Base-by-base conservation (phyloP, 2,888 invertebrate genomes). In the Zelleria hepariella region DNA sequence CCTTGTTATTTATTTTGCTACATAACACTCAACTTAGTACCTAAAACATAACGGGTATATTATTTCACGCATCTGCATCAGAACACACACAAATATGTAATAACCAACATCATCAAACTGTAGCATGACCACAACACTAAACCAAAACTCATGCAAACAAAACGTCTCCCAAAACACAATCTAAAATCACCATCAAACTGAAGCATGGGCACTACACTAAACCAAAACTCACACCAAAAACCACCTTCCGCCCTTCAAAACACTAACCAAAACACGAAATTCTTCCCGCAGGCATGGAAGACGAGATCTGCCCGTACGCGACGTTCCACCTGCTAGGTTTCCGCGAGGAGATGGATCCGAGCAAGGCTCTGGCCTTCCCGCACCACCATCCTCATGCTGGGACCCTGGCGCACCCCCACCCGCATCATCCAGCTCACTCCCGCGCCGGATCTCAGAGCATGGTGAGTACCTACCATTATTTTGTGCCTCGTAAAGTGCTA, bases 281-380 rank as follows among this genome's bases (percentile, higher is more conserved):
- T 42, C 51, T 23, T 21, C 21, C 32, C 32, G 5, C 91, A 95
- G 96, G 96, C 80, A 96, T 96, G 94, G 96, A 98, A 80, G 97
- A 97, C 77, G 97, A 98, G 84, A 97, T 98, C 80, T 97, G 97
- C 87, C 98, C 98, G 52, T 98, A 98, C 86, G 98, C 98, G 7
- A 98, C 98, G 51, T 98, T 98, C 94, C 97, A 98, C 82, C 91
- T 97, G 74, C 92, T 97, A 61, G 97, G 96, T 68, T 97, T 97
- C 94, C 95, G 97, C 71, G 96, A 97, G 80, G 96, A 97, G 91
- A 96, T 97, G 96, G 96, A 97, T 82, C 96, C 96, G 55, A 94
- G 91, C 80, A 96, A 96, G 90, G 95, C 95, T 58, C 79, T 84
- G 92, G 96, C 93, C 91, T 96, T 86, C 96, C 96, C 93, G 91